phyloP scores from a whole-genome alignment of 1,140 invertebrate genomes.

The Drosophila ambigua region DNA sequence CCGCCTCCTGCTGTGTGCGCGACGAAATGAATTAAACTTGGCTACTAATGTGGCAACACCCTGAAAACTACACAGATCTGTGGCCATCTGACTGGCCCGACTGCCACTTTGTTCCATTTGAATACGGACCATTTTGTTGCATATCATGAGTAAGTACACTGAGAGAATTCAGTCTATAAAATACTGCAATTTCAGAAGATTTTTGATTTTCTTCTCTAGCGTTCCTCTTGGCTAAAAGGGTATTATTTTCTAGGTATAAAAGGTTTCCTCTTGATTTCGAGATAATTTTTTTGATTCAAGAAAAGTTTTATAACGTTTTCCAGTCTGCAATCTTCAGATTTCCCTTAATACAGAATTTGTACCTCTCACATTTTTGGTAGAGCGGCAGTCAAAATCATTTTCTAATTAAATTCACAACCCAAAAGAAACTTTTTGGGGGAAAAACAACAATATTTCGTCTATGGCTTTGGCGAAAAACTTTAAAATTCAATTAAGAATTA shows the following conservation, averaged over 20 bases:
- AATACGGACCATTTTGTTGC: too few species aligned
- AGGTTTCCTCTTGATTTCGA: too few species aligned
- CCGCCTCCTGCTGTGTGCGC: slow-evolving; percentile 39
- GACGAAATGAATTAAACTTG: slow-evolving; percentile 75
- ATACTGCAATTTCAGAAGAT: too few species aligned
- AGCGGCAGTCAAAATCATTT: slow-evolving; percentile 79
- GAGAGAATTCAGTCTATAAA: too few species aligned
- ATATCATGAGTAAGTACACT: too few species aligned
- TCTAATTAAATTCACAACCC: slow-evolving; percentile 74
- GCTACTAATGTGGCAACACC: slow-evolving; percentile 70
- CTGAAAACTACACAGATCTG: slow-evolving; percentile 20
- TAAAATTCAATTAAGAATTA: slow-evolving; percentile 82
- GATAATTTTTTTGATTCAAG: too few species aligned
- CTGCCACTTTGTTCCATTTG: too few species aligned
- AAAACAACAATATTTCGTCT: slow-evolving; percentile 74
- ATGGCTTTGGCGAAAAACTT: slow-evolving; percentile 73
- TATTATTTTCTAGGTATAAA: too few species aligned
- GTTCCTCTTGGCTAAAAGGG: too few species aligned
- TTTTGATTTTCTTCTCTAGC: too few species aligned
- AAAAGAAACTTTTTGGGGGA: slow-evolving; percentile 60
- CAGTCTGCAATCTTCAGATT: too few species aligned
- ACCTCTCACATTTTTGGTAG: slow-evolving; percentile 31
- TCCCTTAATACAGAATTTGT: slow-evolving; percentile 2
- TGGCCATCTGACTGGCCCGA: background rate
- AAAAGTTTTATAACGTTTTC: too few species aligned